These are phyloP conservation scores for Chaetodon trifasciatus DNA, from an alignment of 2,797 vertebrate species.

Conservation along the genomic window DNA sequence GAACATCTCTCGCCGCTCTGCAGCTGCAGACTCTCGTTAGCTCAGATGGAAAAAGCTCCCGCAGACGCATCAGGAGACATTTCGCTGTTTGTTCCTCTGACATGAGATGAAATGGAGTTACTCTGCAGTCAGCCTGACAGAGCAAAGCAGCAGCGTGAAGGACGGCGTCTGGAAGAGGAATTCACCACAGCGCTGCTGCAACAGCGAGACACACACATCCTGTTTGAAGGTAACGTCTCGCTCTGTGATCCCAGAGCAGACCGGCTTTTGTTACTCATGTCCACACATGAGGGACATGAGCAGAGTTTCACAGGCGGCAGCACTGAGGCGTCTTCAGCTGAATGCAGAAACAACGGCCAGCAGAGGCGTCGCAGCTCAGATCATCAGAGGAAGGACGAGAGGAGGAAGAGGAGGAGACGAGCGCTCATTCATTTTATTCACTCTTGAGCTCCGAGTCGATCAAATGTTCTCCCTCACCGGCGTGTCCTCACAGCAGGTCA, in stretches of 20 bases:
- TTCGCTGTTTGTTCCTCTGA: background rate
- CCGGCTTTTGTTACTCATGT: background rate
- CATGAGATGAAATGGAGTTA: slow-evolving; percentile 4
- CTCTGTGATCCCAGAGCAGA: slow-evolving; percentile 16
- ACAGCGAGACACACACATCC: background rate
- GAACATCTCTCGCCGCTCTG: background rate
- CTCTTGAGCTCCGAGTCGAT: background rate
- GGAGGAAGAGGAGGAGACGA: background rate
- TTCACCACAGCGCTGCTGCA: background rate
- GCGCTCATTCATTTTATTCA: background rate
- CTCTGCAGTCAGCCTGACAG: background rate
- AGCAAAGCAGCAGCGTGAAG: slow-evolving; percentile 24
- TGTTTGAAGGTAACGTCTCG: slow-evolving; percentile 12
- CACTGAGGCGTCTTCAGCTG: background rate
- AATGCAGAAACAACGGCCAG: background rate
- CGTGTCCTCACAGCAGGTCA: background rate
- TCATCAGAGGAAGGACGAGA: background rate
- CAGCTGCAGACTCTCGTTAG: background rate
- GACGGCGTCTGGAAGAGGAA: slow-evolving; percentile 9
- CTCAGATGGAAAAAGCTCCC: background rate
- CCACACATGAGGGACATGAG: slow-evolving; percentile 1
- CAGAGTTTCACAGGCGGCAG: slow-evolving; percentile 9
- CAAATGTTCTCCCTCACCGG: too few species aligned
- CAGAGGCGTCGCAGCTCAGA: background rate
- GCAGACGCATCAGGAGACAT: background rate